These are phyloP conservation scores for Chrysaora quinquecirrha DNA, from an alignment of 30 jellyfish, hydroid and myxozoan species.

Conservation along the genomic window DNA sequence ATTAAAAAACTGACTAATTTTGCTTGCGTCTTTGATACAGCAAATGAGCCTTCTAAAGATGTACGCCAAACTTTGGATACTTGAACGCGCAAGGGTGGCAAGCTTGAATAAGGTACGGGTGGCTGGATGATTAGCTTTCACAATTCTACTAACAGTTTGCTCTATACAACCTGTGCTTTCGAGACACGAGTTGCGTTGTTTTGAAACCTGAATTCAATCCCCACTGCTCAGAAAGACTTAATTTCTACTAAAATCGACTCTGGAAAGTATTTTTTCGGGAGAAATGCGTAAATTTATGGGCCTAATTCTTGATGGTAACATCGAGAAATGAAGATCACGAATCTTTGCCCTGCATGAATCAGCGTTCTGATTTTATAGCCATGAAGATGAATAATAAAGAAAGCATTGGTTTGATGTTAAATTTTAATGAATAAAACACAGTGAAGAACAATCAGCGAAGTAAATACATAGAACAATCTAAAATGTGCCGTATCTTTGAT, in stretches of 20 bases:
- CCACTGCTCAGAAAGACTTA: not conserved
- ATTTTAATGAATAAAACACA: not conserved
- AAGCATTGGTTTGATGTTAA: not conserved
- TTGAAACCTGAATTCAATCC: not conserved
- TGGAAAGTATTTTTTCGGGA: too few species aligned
- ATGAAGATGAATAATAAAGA: constrained; percentile 8
- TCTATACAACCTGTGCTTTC: constrained; percentile 75
- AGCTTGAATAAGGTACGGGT: constrained; percentile 54
- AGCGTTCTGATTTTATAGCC: not conserved
- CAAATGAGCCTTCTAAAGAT: constrained; percentile 58
- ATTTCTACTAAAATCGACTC: too few species aligned
- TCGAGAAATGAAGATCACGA: not conserved
- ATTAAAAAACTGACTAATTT: too few species aligned
- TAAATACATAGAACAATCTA: not conserved
- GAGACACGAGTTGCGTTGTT: constrained; percentile 56
- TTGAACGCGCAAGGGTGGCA: constrained; percentile 64
- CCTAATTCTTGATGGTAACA: too few species aligned
- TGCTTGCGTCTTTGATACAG: constrained; percentile 36
- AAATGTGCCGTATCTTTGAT: not conserved
- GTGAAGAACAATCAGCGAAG: not conserved
- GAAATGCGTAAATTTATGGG: too few species aligned
- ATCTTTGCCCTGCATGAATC: not conserved
- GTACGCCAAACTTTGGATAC: not conserved
- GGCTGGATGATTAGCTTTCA: constrained; percentile 52
- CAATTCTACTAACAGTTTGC: constrained; percentile 70